A percentile compares a stretch with the other conserved stretches of the same genome.
phyloP scores from a whole-genome alignment of 2,888 invertebrate species.

The Philereme transversata region DNA sequence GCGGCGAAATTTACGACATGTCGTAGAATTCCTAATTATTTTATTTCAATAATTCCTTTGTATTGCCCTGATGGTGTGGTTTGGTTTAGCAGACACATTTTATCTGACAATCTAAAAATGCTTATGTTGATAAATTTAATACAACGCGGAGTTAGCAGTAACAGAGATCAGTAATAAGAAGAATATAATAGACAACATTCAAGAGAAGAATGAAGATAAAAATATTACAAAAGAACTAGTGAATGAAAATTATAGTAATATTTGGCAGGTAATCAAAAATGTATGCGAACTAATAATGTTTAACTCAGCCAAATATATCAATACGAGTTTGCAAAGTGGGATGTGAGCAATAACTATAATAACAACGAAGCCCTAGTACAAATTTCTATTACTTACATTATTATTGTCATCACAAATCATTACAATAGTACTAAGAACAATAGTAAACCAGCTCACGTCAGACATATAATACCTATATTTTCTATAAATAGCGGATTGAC shows the following conservation, averaged over 20 bases:
- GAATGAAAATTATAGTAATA: background rate
- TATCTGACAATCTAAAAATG: background rate
- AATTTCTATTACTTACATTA: background rate
- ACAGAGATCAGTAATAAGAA: too few species aligned
- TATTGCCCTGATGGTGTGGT: constrained; percentile 9
- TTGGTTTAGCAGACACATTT: constrained; percentile 2
- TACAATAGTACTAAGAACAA: constrained; percentile 5
- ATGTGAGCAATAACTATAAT: background rate
- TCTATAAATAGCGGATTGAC: constrained; percentile 39
- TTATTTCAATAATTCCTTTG: constrained; percentile 13
- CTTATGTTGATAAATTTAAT: background rate
- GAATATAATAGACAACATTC: background rate
- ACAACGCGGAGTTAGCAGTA: background rate
- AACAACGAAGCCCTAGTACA: background rate
- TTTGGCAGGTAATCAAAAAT: constrained; percentile 6
- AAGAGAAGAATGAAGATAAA: background rate
- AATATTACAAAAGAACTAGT: background rate
- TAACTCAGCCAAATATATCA: too few species aligned
- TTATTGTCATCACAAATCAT: background rate
- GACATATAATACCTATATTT: background rate
- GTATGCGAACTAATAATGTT: too few species aligned
- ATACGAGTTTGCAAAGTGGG: too few species aligned
- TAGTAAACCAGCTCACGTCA: constrained; percentile 11
- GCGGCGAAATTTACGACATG: constrained; percentile 24
- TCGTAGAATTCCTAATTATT: constrained; percentile 14